Base-by-base conservation (phyloP, 2,888 invertebrate genomes). In the Diaperis boleti region DNA sequence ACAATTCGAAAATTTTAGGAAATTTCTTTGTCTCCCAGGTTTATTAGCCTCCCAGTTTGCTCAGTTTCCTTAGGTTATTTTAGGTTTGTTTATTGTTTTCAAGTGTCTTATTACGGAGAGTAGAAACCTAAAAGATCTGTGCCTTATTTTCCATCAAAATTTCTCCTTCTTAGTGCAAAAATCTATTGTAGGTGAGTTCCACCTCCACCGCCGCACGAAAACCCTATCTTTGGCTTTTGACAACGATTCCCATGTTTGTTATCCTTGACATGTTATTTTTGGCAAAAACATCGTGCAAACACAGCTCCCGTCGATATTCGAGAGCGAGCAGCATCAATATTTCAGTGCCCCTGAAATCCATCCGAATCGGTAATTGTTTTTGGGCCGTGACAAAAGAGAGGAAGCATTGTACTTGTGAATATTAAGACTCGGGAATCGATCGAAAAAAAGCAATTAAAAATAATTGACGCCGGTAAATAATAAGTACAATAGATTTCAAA, bases 391-490 rank as follows among this genome's bases (percentile, higher is more conserved):
- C 59, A 42, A 50, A 50, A 47, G 35, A 31, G 31, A 13, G 26
- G 31, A 11, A 22, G 22, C 61, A 47, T 61, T 61, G 45, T 55
- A 11, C 61, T 54, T 47, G 20, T 31, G 47, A 57, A 45, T 44
- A 54, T 44, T 54, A 55, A 54, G 55, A 60, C 42, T 39, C 3
- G 29, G 6, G 35, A 55, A 29, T 41, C 57, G 61, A 62, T 62
- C 50, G 60, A 60, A 62, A 64, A 61, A 57, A 62, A 61, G 64
- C 52, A 64, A 64, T 64, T 64, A 64, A 64, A 64, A 64, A 64
- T 64, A 64, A 64, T 64, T 64, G 61, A 45, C 55, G 61, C 61
- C 57, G 17, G 57, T 63, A 63, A 59, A 63, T 59, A 59, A 63
- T 52, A 63, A 63, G 59, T 59, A 59, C 63, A 62, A 62, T 62